Evolutionary conservation across 2,113 vertebrate genomes (phyloP), one percentile per base, ranked within the genome.

Genomic region (Corvus moneduloides): DNA sequence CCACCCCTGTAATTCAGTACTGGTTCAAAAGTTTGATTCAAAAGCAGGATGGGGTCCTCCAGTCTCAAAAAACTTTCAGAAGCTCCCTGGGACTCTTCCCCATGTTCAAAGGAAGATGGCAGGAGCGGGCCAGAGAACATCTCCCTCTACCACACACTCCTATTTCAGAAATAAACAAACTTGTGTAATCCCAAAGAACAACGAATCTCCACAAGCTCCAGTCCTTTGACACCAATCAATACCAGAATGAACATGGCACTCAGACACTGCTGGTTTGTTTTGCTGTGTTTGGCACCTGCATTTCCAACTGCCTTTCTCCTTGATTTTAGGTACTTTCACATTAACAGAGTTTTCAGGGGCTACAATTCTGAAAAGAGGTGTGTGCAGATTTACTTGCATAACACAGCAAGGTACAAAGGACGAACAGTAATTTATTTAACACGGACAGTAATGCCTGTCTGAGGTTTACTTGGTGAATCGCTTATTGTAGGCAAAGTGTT

Each of bases 401-500:
- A 59, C 39, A 64, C 10, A 7, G 7, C 27, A 37, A 91, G 73
- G 61, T 56, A 87, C 77, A 82, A 89, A 75, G 55, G 19, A 74
- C 13, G 13, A 92, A n/a, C 11, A 61, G 24, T 51, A 78, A 89
- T 94, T 94, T 72, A 68, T 79, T 84, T 76, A 87, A 84, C 46
- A 52, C 0, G 1, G 58, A 52, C 69, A 95, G 69, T 76, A 95
- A 78, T 82, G 48, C 41, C 44, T 66, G 56, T 82, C 37, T 66
- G 66, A 89, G 67, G 41, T 41, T 89, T 91, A 64, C 49, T 73
- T 92, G 68, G n/a, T 79, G 26, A 95, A 91, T 52, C 64, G 49
- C 56, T 90, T 89, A 51, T 89, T 94, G 69, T 76, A 94, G 69
- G 66, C 41, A 95, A 95, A 94, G 89, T 64, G 64, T 23, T 94